Evolutionary conservation across 2,797 vertebrate species (phyloP), one percentile per base, ranked within the genome.

Genomic region (Steatocranus sp.): DNA sequence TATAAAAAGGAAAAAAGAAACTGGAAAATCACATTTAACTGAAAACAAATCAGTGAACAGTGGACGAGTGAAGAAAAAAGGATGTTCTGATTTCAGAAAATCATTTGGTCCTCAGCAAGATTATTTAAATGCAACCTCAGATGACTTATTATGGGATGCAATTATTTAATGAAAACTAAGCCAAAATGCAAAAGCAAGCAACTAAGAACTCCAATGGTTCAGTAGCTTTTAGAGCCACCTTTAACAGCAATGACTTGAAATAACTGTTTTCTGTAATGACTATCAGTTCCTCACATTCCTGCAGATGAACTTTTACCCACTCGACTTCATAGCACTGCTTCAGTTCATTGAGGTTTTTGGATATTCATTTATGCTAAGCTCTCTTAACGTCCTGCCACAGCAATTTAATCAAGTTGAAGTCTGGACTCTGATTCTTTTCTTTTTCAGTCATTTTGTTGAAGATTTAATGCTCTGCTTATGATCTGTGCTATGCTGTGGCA

Each of bases 261-360:
- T 41, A 23, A 66, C 12, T 3, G 5, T 23, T 66, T 66, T 66
- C n/a, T 66, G n/a, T 41, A 66, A 36, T 9, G 34, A 66, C 61
- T 41, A 23, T 23, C 1, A 66, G 34, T 20, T 12, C 12, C 34
- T 23, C 12, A 0, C 12, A 23, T 66, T 38, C n/a, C 11, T 41
- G 61, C 8, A 20, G 12, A 2, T 38, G n/a, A 66, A 0, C 1
- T 0, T 38, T 63, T 14, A 14, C 34, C 11, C 34, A 63, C 34
- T 63, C 32, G 14, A 2, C 58, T 63, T 9, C 7, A 15, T 5
- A 38, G 32, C 34, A 1, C 34, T 38, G n/a, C 34, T 66, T 38
- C 34, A 38, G 11, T 23, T 38, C 34, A 66, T 6, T 66, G 34
- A 66, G 34, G 34, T 23, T 66, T 38, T 8, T 14, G 18, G 11